Evolutionary conservation across 1,140 invertebrate genomes (phyloP).

Genomic region (Zaprionus inermis): DNA sequence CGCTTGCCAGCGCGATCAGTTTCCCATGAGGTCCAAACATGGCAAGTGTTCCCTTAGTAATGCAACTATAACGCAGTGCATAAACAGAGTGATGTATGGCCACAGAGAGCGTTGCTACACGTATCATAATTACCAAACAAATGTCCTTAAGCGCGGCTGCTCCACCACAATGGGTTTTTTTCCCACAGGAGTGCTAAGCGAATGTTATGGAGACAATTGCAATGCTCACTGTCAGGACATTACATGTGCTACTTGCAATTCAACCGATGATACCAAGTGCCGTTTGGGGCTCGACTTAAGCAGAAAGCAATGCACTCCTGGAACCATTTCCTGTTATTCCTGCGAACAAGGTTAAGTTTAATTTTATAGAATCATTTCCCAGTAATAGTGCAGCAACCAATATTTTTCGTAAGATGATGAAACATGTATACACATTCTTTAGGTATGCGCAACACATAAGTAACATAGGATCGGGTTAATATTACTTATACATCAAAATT

Average conservation of each 20-base stretch:
- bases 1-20: conserved; percentile 57
- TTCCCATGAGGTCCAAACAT: not conserved
- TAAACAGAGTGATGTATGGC: conserved; percentile 71
- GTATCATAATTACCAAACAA: conserved; percentile 63
- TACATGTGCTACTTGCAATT: conserved; percentile 63
- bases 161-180: conserved; percentile 71
- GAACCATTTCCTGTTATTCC: conserved; percentile 65
- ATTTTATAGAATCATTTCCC: not conserved
- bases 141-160: conserved; percentile 68
- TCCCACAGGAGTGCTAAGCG: conserved; percentile 56
- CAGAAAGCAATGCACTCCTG: conserved; percentile 43
- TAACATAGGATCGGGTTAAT: too few relatives aligned
- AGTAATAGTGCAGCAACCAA: too few relatives aligned
- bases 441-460: too few relatives aligned
- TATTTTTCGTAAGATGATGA: too few relatives aligned
- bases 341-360: conserved; percentile 76
- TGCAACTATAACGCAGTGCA: conserved; percentile 54
- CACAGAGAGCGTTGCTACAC: conserved; percentile 70
- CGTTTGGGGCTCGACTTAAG: conserved; percentile 44
- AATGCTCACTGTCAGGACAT: conserved; percentile 69
- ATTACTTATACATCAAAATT: too few relatives aligned
- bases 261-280: conserved; percentile 60
- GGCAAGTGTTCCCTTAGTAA: conserved; percentile 48
- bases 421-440: too few relatives aligned
- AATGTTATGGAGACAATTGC: conserved; percentile 72